Percentiles rank a stretch among this genome's conserved stretches.
phyloP scores from a whole-genome alignment of 2,797 vertebrate genomes.

The Anas georgica region DNA sequence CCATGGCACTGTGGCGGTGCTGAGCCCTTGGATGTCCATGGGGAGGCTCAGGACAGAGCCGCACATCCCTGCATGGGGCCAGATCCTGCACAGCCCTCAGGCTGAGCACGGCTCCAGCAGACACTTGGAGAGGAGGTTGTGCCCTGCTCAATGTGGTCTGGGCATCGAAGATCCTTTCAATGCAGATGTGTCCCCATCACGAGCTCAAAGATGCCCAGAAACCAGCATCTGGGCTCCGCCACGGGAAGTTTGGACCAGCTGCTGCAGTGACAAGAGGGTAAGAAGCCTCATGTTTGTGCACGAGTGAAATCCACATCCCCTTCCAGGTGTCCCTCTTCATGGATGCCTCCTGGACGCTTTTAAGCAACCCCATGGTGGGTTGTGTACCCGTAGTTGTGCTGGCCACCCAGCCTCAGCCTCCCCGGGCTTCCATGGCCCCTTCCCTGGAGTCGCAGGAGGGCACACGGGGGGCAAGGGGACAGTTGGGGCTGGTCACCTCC shows the following conservation, averaged over 20 bases:
- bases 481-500: not conserved
- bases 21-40: not conserved
- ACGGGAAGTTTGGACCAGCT: not conserved
- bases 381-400: not conserved
- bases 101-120: not conserved
- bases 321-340: not conserved
- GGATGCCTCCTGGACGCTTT: not conserved
- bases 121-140: not conserved
- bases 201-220: not conserved
- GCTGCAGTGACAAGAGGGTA: not conserved
- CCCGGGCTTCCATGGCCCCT: not conserved
- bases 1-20: not conserved
- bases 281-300: rapidly evolving
- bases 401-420: not conserved
- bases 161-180: not conserved
- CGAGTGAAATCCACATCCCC: not conserved
- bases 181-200: not conserved
- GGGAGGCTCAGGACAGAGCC: not conserved
- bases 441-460: not conserved
- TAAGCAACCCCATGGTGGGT: not conserved
- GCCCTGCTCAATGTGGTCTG: not conserved
- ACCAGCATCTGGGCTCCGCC: not conserved
- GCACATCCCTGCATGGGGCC: not conserved
- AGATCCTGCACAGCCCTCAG: not conserved
- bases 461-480: not conserved